phyloP scores from a whole-genome alignment of 2,113 vertebrate species.

The Malurus melanocephalus region DNA sequence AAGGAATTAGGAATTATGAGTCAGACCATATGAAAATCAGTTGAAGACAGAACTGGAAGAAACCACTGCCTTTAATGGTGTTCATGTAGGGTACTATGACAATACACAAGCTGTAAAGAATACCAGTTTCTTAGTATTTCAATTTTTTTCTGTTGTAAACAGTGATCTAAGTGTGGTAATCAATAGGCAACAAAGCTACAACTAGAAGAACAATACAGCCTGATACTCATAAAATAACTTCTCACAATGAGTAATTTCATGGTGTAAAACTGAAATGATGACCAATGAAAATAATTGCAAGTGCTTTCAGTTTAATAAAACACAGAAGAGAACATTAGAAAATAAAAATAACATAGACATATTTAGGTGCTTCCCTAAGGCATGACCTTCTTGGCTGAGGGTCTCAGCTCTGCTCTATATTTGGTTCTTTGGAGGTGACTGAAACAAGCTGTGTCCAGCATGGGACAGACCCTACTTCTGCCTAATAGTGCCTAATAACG shows the following conservation, averaged over 20 bases:
- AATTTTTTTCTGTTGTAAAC: background rate
- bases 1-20: no score
- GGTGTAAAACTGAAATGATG: conserved; percentile 22
- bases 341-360: conserved; percentile 42
- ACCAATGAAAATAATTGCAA: conserved; percentile 50
- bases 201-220: background rate
- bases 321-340: no score
- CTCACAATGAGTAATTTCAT: conserved; percentile 14
- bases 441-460: background rate
- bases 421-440: background rate
- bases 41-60: no score
- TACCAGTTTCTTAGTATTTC: background rate
- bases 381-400: background rate
- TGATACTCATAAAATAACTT: background rate
- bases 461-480: background rate
- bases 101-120: no score
- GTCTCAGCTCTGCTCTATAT: no score
- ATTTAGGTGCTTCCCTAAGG: background rate
- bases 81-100: no score
- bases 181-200: background rate
- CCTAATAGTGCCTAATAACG: background rate
- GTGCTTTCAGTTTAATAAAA: background rate
- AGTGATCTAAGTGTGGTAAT: background rate
- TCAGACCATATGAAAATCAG: no score
- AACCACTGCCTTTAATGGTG: no score